Evolutionary conservation across 2,888 invertebrate species (phyloP).

Genomic region (Lasiommata megera): DNA sequence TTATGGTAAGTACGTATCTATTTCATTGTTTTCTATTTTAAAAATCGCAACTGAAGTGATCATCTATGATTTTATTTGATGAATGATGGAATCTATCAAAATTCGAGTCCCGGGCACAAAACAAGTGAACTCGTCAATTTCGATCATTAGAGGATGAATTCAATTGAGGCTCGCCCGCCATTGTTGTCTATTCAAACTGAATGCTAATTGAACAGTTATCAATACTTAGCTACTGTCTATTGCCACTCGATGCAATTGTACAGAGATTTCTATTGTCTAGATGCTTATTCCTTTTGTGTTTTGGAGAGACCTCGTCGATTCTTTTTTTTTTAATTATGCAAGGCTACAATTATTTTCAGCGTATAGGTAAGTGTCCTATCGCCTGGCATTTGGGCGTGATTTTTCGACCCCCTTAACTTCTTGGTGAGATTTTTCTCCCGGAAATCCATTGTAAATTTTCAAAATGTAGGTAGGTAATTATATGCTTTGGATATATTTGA

Average conservation of each 20-base stretch:
- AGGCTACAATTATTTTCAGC: no score
- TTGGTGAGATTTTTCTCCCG: no score
- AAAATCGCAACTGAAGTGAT: background rate
- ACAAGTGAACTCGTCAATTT: slow-evolving; percentile 2
- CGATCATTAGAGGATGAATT: slow-evolving; percentile 18
- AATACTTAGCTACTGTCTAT: slow-evolving; percentile 11
- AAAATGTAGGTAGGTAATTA: no score
- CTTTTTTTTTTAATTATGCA: no score
- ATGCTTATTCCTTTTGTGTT: background rate
- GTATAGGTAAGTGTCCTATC: no score
- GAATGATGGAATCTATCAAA: background rate
- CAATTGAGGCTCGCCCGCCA: slow-evolving; percentile 17
- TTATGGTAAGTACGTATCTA: no score
- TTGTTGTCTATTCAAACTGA: slow-evolving; percentile 16
- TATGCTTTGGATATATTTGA: no score
- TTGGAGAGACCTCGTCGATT: background rate
- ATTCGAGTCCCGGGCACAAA: background rate
- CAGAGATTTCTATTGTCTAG: background rate
- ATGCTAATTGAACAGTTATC: slow-evolving; percentile 20
- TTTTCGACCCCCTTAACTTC: no score
- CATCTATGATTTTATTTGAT: background rate
- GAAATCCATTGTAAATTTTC: no score
- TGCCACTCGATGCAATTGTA: slow-evolving; percentile 9
- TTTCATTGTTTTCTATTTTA: background rate
- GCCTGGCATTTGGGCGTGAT: no score